Conservation (phyloP, 2,888 invertebrate genomes). For the Drosophila ochracea region DNA sequence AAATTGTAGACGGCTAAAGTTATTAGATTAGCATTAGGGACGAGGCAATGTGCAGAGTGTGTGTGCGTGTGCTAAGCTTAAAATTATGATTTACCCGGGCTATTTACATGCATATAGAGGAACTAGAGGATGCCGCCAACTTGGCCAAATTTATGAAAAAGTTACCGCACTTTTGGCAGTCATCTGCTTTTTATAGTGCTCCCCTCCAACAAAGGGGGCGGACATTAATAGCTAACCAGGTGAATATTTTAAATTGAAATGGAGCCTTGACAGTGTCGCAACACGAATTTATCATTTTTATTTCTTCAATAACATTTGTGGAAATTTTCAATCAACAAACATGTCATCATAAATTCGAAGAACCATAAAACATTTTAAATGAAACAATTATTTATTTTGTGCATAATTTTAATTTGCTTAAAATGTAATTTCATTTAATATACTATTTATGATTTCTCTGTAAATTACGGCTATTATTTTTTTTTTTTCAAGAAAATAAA, state of each 20-base stretch:
- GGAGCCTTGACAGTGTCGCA: slow-evolving; percentile 4
- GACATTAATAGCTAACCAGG: slow-evolving; percentile 28
- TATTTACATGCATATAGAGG: slow-evolving; percentile 77
- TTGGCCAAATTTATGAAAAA: slow-evolving; percentile 63
- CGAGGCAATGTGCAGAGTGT: slow-evolving; percentile 22
- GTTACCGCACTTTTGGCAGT: slow-evolving; percentile 45
- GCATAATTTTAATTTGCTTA: not conserved
- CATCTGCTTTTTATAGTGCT: slow-evolving; percentile 74
- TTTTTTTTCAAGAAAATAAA: no score
- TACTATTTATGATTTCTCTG: fast-evolving
- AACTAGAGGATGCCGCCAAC: slow-evolving; percentile 44
- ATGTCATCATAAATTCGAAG: not conserved
- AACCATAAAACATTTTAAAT: not conserved
- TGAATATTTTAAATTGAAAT: slow-evolving; percentile 4
- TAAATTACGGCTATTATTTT: not conserved
- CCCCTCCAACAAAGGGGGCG: not conserved
- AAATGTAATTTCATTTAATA: not conserved
- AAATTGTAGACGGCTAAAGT: slow-evolving; percentile 77
- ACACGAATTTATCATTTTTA: slow-evolving; percentile 4
- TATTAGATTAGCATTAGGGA: slow-evolving; percentile 81
- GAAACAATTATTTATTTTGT: not conserved
- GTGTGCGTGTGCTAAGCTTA: slow-evolving; percentile 57
- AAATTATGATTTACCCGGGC: slow-evolving; percentile 74
- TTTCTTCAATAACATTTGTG: slow-evolving; percentile 48
- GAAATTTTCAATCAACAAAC: slow-evolving; percentile 59